Conservation (phyloP, 2,888 invertebrate genomes). For the Taphrorychus bicolor region DNA sequence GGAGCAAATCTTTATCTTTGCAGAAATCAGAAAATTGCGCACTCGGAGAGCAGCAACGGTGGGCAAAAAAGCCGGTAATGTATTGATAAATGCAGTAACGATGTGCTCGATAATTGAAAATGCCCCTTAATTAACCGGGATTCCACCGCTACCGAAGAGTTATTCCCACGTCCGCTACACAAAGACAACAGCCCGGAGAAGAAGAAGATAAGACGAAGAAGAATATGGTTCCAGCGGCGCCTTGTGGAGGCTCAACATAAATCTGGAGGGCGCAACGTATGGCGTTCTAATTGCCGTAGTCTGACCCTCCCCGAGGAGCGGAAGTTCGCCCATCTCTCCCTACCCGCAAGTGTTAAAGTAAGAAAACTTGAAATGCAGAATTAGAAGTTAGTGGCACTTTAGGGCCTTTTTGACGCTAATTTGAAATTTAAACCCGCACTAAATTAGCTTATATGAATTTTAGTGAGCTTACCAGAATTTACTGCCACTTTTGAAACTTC, state of each 20-base stretch:
- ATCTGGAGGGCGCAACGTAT: slow-evolving; percentile 31
- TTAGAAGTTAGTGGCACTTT: slow-evolving; percentile 54
- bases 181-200: slow-evolving; percentile 22
- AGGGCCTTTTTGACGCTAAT: slow-evolving; percentile 56
- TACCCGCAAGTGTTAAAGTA: slow-evolving; percentile 51
- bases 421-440: slow-evolving; percentile 58
- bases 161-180: slow-evolving; percentile 42
- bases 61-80: slow-evolving; percentile 46
- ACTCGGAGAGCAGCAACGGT: slow-evolving; percentile 24
- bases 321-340: slow-evolving; percentile 45
- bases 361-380: slow-evolving; percentile 53
- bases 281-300: slow-evolving; percentile 36
- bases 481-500: slow-evolving; percentile 45
- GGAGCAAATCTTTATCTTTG: slow-evolving; percentile 40
- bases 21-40: slow-evolving; percentile 42
- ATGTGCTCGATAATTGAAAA: slow-evolving; percentile 53
- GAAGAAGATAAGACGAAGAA: slow-evolving; percentile 23
- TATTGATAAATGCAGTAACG: slow-evolving; percentile 51
- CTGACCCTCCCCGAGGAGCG: slow-evolving; percentile 45
- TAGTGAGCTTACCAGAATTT: slow-evolving; percentile 50
- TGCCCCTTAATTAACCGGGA: slow-evolving; percentile 53
- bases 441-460: slow-evolving; percentile 58
- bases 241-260: slow-evolving; percentile 21
- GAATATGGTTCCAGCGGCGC: too few species aligned
- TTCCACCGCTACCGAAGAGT: slow-evolving; percentile 50